Conservation (phyloP, 2,888 invertebrate genomes). For the Rhingia campestris region DNA sequence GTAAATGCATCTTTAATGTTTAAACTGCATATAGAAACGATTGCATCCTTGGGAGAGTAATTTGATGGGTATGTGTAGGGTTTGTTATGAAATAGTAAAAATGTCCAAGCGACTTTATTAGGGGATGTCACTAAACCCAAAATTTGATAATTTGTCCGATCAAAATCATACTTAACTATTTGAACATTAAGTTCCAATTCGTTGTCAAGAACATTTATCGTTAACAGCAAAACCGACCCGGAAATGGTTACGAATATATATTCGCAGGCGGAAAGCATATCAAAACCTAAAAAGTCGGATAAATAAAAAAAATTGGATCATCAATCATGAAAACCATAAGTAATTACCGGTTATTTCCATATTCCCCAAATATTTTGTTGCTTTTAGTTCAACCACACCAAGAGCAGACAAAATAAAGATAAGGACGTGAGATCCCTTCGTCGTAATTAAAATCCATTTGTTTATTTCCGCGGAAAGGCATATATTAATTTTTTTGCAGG, state of each 20-base stretch:
- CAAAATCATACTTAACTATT: conserved; percentile 73
- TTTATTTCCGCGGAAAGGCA: conserved; percentile 57
- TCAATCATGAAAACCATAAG: background rate
- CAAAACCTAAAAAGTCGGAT: conserved; percentile 75
- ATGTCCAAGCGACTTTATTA: conserved; percentile 77
- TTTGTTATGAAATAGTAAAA: conserved; percentile 77
- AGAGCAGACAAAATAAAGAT: conserved; percentile 76
- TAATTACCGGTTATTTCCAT: conserved; percentile 78
- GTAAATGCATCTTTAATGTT: conserved; percentile 74
- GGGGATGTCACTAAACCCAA: conserved; percentile 77
- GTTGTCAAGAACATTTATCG: conserved; percentile 53
- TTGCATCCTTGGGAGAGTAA: conserved; percentile 52
- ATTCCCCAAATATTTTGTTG: conserved; percentile 76
- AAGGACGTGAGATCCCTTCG: conserved; percentile 78
- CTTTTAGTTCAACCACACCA: conserved; percentile 65
- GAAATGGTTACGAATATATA: conserved; percentile 77
- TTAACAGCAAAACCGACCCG: conserved; percentile 75
- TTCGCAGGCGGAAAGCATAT: conserved; percentile 70
- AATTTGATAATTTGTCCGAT: conserved; percentile 76
- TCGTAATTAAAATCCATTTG: conserved; percentile 77
- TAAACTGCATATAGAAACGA: conserved; percentile 75
- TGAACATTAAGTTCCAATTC: conserved; percentile 68
- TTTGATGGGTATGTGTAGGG: conserved; percentile 75
- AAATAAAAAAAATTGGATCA: background rate
- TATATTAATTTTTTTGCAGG: conserved; percentile 76